Conservation (phyloP, 2,888 invertebrate species). For the Oscheius sp. region DNA sequence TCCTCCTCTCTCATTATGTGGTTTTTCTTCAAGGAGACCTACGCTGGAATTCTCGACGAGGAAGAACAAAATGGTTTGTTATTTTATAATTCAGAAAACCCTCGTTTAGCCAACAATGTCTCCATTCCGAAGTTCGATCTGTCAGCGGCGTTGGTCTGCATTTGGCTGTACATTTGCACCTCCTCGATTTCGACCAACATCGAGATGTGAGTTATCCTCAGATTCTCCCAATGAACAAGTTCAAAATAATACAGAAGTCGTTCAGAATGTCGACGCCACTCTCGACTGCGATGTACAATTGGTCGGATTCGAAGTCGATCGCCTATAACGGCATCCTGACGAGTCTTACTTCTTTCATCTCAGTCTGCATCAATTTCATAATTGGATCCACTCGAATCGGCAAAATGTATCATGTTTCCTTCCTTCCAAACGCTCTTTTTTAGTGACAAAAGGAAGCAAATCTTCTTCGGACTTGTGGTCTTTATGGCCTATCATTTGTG, state of each 20-base stretch:
- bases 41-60: constrained; percentile 49
- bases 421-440: background rate
- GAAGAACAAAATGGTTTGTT: constrained; percentile 36
- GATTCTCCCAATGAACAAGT: background rate
- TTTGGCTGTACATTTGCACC: constrained; percentile 51
- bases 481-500: constrained; percentile 47
- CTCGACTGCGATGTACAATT: constrained; percentile 48
- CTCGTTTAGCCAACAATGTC: constrained; percentile 8
- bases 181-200: constrained; percentile 52
- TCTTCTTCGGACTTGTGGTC: constrained; percentile 43
- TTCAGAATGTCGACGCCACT: constrained; percentile 52
- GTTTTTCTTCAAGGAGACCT: constrained; percentile 47
- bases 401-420: constrained; percentile 33
- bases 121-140: constrained; percentile 52
- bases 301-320: constrained; percentile 49
- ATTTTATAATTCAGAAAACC: too few species aligned
- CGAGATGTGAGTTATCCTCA: constrained; percentile 53
- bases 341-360: constrained; percentile 45
- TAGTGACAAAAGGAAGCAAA: constrained; percentile 35
- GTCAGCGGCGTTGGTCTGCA: constrained; percentile 45
- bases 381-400: constrained; percentile 49
- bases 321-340: constrained; percentile 49
- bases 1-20: constrained; percentile 39
- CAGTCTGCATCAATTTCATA: constrained; percentile 43
- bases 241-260: background rate